Conservation (phyloP, 2,113 vertebrate genomes). For the Alouatta palliata region DNA sequence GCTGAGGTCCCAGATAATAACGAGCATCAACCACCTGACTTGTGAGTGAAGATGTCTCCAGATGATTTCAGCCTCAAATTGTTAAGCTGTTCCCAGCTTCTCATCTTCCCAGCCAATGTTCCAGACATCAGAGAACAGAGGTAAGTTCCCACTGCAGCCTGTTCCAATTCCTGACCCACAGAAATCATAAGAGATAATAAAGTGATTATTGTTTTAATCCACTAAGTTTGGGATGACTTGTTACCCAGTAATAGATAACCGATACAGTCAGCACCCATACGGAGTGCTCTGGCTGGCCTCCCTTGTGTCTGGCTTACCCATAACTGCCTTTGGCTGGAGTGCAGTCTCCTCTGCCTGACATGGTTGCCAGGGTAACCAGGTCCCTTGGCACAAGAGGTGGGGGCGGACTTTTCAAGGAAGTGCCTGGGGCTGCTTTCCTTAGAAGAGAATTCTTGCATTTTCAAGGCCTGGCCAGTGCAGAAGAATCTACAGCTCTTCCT, state of each 20-base stretch:
- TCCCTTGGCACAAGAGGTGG: not conserved
- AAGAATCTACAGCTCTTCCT: not conserved
- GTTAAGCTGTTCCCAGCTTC: not conserved
- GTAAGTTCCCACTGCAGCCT: not conserved
- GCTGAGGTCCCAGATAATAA: rapidly evolving
- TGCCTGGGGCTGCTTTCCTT: not conserved
- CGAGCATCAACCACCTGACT: not conserved
- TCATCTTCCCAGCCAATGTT: not conserved
- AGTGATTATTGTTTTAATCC: not conserved
- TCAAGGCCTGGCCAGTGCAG: not conserved
- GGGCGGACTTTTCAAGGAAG: not conserved
- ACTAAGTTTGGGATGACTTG: not conserved
- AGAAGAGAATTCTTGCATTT: not conserved
- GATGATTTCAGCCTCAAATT: not conserved
- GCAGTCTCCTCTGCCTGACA: not conserved
- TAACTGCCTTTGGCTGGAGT: not conserved
- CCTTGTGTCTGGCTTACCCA: not conserved
- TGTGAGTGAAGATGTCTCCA: not conserved
- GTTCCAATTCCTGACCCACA: not conserved
- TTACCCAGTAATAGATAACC: not conserved
- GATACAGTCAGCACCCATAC: rapidly evolving
- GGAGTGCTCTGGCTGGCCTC: not conserved
- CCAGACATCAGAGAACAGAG: not conserved
- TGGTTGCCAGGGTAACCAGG: conserved; percentile 44
- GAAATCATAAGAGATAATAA: not conserved